Evolutionary conservation across 2,888 invertebrate genomes (phyloP).

Genomic region (Eupithecia subumbrata): DNA sequence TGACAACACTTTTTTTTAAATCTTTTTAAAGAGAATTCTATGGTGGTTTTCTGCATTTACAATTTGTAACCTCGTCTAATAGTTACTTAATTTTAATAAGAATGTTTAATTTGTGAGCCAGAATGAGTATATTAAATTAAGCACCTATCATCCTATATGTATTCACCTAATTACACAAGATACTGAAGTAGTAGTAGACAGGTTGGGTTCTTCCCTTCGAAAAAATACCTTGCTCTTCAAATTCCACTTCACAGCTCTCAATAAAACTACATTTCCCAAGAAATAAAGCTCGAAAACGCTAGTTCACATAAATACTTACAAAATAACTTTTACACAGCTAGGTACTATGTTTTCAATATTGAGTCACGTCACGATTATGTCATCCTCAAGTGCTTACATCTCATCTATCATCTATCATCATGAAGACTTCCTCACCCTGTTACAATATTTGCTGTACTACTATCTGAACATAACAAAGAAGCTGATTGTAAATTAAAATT

Average conservation of each 20-base stretch:
- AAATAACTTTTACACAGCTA: not conserved
- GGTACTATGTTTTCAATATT: constrained; percentile 19
- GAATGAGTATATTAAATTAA: no score
- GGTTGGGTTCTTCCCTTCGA: not conserved
- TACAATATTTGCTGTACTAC: constrained; percentile 29
- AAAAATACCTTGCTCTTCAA: not conserved
- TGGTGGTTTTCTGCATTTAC: not conserved
- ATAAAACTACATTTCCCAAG: not conserved
- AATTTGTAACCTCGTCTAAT: not conserved
- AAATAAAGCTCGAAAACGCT: not conserved
- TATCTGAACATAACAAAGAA: constrained; percentile 31
- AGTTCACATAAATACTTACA: not conserved
- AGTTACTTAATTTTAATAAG: not conserved
- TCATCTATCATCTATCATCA: constrained; percentile 26
- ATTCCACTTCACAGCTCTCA: not conserved
- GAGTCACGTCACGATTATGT: constrained; percentile 33
- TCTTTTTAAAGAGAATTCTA: not conserved
- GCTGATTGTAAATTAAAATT: constrained; percentile 33
- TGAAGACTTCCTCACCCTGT: constrained; percentile 35
- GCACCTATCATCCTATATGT: no score
- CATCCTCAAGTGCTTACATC: constrained; percentile 21
- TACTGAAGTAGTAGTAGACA: not conserved
- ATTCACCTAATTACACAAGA: not conserved
- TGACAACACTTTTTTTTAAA: not conserved
- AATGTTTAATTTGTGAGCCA: not conserved